Evolutionary conservation across 2,797 vertebrate species (phyloP).

Genomic region (Megalops cyprinoides): DNA sequence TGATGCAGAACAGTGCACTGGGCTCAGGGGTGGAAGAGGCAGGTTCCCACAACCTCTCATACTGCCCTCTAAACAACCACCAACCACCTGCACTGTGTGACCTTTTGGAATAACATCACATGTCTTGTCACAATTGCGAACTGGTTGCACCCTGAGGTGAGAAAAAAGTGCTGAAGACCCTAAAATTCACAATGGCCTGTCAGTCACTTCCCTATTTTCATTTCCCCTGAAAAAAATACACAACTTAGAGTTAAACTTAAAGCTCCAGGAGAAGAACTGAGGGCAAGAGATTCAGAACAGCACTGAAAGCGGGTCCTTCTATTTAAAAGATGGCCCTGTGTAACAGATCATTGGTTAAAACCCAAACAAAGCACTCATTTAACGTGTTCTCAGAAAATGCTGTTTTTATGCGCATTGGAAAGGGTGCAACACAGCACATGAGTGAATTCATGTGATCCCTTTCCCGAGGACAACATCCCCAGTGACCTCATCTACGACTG

Average conservation of each 20-base stretch:
- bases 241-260: too few species aligned
- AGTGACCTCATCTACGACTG: background rate
- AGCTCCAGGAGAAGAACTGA: too few species aligned
- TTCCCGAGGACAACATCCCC: background rate
- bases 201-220: too few species aligned
- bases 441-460: background rate
- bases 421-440: background rate
- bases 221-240: background rate
- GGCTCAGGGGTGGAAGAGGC: background rate
- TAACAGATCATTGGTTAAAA: background rate
- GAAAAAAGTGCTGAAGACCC: background rate
- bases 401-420: background rate
- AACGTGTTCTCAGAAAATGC: background rate
- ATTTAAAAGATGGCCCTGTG: too few species aligned
- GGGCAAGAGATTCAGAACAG: too few species aligned
- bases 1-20: too few species aligned
- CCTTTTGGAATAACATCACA: too few species aligned
- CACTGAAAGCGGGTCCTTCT: too few species aligned
- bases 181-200: background rate
- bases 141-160: too few species aligned
- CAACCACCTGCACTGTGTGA: background rate
- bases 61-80: background rate
- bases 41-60: background rate
- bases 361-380: background rate
- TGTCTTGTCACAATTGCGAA: too few species aligned